Evolutionary conservation across 2,797 vertebrate genomes (phyloP).

Genomic region (Sorex maritimensis): DNA sequence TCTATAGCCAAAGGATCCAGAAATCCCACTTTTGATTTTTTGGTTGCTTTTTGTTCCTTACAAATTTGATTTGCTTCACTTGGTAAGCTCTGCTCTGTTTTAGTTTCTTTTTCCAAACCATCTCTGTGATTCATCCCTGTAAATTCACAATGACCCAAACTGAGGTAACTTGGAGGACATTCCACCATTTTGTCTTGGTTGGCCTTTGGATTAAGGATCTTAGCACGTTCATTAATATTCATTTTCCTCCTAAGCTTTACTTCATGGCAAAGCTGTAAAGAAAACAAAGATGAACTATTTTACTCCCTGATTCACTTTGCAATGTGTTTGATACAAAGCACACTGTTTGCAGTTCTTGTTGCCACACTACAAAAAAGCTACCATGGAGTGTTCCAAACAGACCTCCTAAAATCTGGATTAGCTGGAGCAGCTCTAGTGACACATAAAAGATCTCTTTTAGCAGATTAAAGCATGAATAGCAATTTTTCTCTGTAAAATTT

Average conservation of each 20-base stretch:
- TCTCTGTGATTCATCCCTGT: constrained; percentile 80
- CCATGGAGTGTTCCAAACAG: neutral
- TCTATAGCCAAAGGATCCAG: constrained; percentile 80
- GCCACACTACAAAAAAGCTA: neutral
- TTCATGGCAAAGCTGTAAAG: constrained; percentile 96
- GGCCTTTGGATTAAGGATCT: constrained; percentile 73
- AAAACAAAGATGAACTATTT: constrained; percentile 67
- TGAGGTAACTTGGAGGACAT: constrained; percentile 90
- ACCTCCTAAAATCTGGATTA: constrained; percentile 6
- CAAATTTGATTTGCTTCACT: constrained; percentile 74
- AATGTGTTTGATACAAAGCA: constrained; percentile 32
- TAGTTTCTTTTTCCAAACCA: constrained; percentile 79
- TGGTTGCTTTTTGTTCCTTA: constrained; percentile 80
- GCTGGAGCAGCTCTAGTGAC: neutral
- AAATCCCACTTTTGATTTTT: constrained; percentile 78
- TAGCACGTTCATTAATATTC: constrained; percentile 86
- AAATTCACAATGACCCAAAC: constrained; percentile 86
- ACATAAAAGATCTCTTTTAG: neutral
- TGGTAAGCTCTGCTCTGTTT: constrained; percentile 87
- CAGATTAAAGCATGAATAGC: neutral
- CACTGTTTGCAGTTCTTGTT: constrained; percentile 30
- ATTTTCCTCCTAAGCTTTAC: constrained; percentile 94
- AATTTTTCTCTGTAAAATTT: constrained; percentile 43
- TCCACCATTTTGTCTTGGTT: constrained; percentile 87
- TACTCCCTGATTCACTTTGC: neutral